phyloP scores from a whole-genome alignment of 2,113 vertebrate species.

The Indicator indicator region DNA sequence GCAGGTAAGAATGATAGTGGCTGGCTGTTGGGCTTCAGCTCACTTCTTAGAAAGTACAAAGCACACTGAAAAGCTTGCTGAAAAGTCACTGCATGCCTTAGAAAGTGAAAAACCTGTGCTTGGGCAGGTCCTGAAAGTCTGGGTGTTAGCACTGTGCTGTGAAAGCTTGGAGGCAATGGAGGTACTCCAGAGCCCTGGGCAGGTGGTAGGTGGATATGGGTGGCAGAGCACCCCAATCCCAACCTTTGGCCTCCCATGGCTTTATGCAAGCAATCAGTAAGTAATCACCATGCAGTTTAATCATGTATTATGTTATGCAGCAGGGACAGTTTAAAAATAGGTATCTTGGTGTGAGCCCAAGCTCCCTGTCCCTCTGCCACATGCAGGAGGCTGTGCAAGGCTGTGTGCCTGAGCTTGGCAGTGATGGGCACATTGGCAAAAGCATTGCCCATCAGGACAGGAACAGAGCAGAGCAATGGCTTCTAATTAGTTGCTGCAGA shows the following conservation, averaged over 20 bases:
- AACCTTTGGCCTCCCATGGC: neutral
- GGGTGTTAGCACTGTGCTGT: fast-evolving
- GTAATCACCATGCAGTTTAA: neutral
- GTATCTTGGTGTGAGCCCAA: neutral
- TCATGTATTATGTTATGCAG: neutral
- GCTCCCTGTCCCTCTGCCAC: neutral
- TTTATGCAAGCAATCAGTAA: neutral
- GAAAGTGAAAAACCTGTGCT: neutral
- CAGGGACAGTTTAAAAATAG: neutral
- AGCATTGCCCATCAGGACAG: neutral
- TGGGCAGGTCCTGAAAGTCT: neutral
- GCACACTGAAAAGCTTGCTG: neutral
- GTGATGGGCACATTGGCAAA: fast-evolving
- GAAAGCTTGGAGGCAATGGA: fast-evolving
- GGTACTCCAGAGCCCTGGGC: fast-evolving
- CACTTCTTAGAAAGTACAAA: conserved; percentile 44
- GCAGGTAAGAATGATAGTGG: neutral
- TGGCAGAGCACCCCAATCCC: neutral
- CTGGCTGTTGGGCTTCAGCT: neutral
- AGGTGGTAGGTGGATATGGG: fast-evolving
- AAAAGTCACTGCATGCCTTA: neutral
- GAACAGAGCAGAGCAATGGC: neutral
- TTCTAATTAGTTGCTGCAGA: neutral
- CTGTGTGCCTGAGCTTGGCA: neutral
- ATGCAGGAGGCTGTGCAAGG: neutral